Percentiles rank a stretch among this genome's conserved stretches.
Conservation (phyloP, 2,113 vertebrate genomes). For the Emberiza fucata region DNA sequence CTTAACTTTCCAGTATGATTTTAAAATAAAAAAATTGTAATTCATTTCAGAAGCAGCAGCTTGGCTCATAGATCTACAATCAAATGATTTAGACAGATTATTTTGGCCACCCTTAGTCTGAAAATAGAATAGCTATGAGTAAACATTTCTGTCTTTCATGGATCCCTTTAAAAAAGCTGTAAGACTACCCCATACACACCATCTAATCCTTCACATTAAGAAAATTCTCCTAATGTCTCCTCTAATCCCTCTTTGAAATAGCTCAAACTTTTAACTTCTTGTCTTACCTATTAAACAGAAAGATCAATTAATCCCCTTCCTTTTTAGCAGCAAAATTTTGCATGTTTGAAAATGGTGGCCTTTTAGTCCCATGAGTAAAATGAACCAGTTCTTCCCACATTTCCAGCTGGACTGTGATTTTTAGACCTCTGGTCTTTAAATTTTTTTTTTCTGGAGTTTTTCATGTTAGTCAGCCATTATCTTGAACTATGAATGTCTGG, state of each 20-base stretch:
- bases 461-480: accelerated
- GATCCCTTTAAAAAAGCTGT: neutral
- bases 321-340: neutral
- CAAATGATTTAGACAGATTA: neutral
- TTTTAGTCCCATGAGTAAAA: neutral
- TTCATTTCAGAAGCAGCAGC: slow-evolving; percentile 1
- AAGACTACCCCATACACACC: neutral
- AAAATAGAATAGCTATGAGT: neutral
- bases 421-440: neutral
- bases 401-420: neutral
- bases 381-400: neutral
- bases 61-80: neutral
- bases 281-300: neutral
- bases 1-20: neutral
- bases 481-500: neutral
- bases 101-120: neutral
- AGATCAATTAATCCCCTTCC: neutral
- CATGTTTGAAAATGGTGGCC: neutral
- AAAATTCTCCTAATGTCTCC: neutral
- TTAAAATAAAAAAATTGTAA: neutral
- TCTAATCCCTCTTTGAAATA: neutral
- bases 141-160: neutral
- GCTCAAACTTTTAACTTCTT: neutral
- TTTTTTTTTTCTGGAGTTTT: neutral
- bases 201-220: neutral